Evolutionary conservation across 2,797 vertebrate genomes (phyloP), one percentile per base, ranked within the genome.

Genomic region (Vireo griseus): DNA sequence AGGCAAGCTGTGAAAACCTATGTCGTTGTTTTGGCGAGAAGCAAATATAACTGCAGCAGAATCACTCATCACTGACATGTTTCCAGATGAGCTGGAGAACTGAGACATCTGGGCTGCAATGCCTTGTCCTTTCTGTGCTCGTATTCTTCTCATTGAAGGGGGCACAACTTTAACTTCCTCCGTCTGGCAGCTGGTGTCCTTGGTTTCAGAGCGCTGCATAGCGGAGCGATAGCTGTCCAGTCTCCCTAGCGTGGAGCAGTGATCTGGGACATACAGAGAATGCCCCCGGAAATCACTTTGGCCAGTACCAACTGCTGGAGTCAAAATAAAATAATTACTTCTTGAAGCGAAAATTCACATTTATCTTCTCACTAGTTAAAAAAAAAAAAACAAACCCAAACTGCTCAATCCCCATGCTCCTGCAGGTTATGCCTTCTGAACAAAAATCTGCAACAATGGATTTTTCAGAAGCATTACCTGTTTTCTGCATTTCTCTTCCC

Each of bases 61-160:
- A 93, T 98, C 98, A 5, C 97, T 98, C 95, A 98, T 96, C 88
- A 97, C 97, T 4, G 99, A 99, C 98, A 99, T 98, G 92, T 99
- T 99, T 91, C 98, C 99, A 28, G 99, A 99, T 48, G 99, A 99
- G 90, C 97, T 97, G 5, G 99, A 99, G 79, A 99, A 98, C 63
- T 99, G 98, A 16, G 98, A 98, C 98, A 99, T 99, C 97, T 99
- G 99, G 86, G 99, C 98, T 4, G 99, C 99, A 29, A 99, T 99
- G 51, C 99, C 99, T 78, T 99, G 99, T 66, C 99, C 99, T 79
- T 98, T 98, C 95, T 99, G 99, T 0, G 99, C 99, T 39, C 99
- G 97, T 95, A 99, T 99, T 93, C 99, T 98, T 82, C 99, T 98
- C 98, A 99, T 97, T 3, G 99, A 99, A 22, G 99, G 99, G 4